Conservation (phyloP, 2,888 invertebrate genomes). For the Nyleta sp. region DNA sequence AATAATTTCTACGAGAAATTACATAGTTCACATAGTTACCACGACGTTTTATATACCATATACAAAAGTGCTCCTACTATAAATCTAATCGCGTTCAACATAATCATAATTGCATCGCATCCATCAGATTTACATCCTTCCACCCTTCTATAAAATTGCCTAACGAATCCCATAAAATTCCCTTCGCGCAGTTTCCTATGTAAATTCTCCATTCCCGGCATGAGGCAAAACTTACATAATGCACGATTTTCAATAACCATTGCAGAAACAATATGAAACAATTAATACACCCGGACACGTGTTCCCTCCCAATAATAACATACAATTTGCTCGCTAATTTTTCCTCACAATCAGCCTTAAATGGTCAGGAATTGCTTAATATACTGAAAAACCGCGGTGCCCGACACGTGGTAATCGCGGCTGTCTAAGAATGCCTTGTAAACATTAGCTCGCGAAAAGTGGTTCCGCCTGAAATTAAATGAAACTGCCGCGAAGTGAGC, state of each 20-base stretch:
- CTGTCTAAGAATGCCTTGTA: background rate
- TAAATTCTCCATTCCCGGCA: background rate
- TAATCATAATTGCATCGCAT: conserved; percentile 15
- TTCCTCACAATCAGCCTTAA: conserved; percentile 1
- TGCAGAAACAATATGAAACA: conserved; percentile 9
- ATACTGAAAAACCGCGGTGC: background rate
- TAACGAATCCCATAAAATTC: too few relatives aligned
- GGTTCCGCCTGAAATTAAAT: conserved; percentile 6
- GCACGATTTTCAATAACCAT: background rate
- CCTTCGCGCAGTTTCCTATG: conserved; percentile 3
- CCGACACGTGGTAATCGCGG: conserved; percentile 36
- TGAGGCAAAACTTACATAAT: conserved; percentile 1
- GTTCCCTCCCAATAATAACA: conserved; percentile 9
- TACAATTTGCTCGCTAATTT: conserved; percentile 11
- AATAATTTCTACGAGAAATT: too few relatives aligned
- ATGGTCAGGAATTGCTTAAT: conserved; percentile 9
- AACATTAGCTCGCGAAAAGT: conserved; percentile 24
- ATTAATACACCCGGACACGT: conserved; percentile 10
- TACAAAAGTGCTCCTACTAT: background rate
- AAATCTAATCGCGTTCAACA: background rate
- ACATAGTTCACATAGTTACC: too few relatives aligned
- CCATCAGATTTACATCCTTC: too few relatives aligned
- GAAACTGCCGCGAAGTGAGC: too few relatives aligned
- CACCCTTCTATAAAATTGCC: too few relatives aligned
- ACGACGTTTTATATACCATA: too few relatives aligned